Evolutionary conservation across 2,797 vertebrate species (phyloP).

Genomic region (Acipenser ruthenus): DNA sequence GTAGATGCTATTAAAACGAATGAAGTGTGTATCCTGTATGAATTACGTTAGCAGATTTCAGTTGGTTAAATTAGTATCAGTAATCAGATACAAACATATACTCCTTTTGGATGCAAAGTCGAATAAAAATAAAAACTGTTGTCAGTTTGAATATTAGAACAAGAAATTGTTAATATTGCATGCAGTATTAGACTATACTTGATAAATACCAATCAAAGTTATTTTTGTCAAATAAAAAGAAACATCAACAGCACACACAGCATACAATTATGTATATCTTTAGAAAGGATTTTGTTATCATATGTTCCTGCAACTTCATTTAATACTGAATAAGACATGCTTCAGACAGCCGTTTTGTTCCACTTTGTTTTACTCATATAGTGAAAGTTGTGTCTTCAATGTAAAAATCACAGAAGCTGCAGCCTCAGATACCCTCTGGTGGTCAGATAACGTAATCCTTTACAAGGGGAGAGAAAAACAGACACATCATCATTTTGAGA

Average conservation of each 20-base stretch:
- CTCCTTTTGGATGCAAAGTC: slow-evolving; percentile 56
- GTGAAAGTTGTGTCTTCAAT: slow-evolving; percentile 57
- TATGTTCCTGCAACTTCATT: slow-evolving; percentile 76
- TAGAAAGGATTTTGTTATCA: slow-evolving; percentile 76
- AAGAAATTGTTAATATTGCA: slow-evolving; percentile 65
- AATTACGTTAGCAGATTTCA: slow-evolving; percentile 43
- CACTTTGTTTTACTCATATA: slow-evolving; percentile 63
- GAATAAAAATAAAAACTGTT: slow-evolving; percentile 35
- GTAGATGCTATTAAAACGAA: slow-evolving; percentile 35
- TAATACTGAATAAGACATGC: slow-evolving; percentile 97
- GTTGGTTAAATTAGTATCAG: slow-evolving; percentile 39
- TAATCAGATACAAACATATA: slow-evolving; percentile 45
- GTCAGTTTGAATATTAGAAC: slow-evolving; percentile 63
- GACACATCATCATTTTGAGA: slow-evolving; percentile 7
- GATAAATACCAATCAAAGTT: slow-evolving; percentile 55
- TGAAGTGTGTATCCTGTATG: slow-evolving; percentile 53
- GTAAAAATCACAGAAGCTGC: slow-evolving; percentile 45
- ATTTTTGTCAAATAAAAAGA: slow-evolving; percentile 61
- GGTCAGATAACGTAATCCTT: slow-evolving; percentile 55
- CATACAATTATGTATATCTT: slow-evolving; percentile 85
- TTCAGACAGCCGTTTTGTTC: slow-evolving; percentile 83
- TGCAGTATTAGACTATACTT: slow-evolving; percentile 72
- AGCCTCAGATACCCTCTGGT: slow-evolving; percentile 47
- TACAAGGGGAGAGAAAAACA: slow-evolving; percentile 43
- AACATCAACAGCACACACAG: slow-evolving; percentile 92